Evolutionary conservation across 2,113 vertebrate genomes (phyloP).

Genomic region (Marcusenius ussheri): DNA sequence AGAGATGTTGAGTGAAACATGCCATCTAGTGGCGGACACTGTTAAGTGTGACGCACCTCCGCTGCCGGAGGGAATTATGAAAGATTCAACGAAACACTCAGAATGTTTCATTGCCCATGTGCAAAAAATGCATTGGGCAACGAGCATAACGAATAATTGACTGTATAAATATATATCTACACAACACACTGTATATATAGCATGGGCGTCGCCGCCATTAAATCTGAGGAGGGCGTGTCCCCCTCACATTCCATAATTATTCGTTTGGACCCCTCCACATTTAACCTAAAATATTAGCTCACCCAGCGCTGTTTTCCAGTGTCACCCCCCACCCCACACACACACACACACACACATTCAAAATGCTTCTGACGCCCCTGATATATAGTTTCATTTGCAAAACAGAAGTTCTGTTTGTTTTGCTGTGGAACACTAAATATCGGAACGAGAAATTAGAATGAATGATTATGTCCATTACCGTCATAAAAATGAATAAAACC

Average conservation of each 20-base stretch:
- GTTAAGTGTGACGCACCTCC: not conserved
- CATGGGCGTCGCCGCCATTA: no score
- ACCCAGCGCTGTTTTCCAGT: no score
- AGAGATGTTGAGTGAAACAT: not conserved
- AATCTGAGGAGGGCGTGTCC: no score
- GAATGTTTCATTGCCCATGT: not conserved
- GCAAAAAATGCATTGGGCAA: not conserved
- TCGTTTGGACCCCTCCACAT: no score
- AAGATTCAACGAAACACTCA: not conserved
- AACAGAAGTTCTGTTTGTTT: not conserved
- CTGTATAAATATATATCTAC: not conserved
- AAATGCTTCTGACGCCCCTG: no score
- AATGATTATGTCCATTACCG: not conserved
- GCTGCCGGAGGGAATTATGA: not conserved
- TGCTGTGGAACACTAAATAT: not conserved
- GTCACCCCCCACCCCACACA: no score
- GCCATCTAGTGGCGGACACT: not conserved
- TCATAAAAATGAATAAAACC: not conserved
- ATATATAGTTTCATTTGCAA: not conserved
- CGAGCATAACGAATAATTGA: not conserved
- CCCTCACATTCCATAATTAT: no score
- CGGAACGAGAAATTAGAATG: not conserved
- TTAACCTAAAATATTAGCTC: no score
- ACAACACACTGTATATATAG: not conserved
- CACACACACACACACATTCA: no score